phyloP scores from a whole-genome alignment of 2,113 vertebrate genomes.

The Pomatostomus ruficeps region DNA sequence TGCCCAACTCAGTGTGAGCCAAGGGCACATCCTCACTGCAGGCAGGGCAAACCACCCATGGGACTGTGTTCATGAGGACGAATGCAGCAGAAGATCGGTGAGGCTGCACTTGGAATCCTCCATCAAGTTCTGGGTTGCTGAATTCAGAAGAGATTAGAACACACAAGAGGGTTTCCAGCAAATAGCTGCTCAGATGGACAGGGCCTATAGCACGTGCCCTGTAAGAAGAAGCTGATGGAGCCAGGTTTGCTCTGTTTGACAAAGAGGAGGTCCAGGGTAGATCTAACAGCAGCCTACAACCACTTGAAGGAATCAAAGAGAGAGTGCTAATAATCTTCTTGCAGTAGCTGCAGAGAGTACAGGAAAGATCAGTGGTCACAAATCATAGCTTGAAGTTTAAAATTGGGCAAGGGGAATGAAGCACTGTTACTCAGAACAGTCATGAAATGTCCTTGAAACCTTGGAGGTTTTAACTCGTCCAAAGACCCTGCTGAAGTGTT shows the following conservation, averaged over 20 bases:
- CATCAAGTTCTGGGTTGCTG: background rate
- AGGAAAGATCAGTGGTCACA: background rate
- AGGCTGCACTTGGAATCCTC: background rate
- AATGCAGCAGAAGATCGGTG: background rate
- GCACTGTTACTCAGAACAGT: background rate
- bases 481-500: background rate
- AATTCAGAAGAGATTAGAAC: background rate
- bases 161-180: background rate
- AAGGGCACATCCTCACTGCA: background rate
- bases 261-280: background rate
- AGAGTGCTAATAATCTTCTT: background rate
- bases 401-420: background rate
- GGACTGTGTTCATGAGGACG: rapidly evolving
- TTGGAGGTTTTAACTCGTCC: background rate
- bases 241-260: background rate
- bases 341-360: background rate
- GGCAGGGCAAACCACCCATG: background rate
- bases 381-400: background rate
- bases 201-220: background rate
- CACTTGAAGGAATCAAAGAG: background rate
- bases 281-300: background rate
- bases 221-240: background rate
- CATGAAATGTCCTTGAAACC: background rate
- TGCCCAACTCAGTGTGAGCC: background rate
- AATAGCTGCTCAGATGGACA: background rate